Evolutionary conservation across 2,888 invertebrate genomes (phyloP), one percentile per base, ranked within the genome.

Genomic region (Sphecodes monilicornis): DNA sequence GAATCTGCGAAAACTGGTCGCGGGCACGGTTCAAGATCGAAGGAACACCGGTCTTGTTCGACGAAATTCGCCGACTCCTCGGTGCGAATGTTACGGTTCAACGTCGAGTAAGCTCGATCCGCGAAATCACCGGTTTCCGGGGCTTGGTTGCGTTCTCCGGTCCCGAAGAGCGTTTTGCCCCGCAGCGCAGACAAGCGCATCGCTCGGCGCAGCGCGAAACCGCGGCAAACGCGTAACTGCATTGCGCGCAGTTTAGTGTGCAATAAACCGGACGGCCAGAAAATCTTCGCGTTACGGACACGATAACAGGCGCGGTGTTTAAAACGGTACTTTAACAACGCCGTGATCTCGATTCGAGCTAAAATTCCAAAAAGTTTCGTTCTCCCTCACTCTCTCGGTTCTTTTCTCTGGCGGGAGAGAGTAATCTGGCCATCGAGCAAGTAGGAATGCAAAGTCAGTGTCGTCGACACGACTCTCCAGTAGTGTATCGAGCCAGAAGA

Each of bases 91-190:
- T 57, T 57, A 66, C 36, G 50, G 72, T 32, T 74, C 46, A 73
- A 79, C 74, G 60, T 60, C 54, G 76, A 57, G 68, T 71, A 86
- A 78, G 46, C 66, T 36, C 64, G 88, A 80, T 74, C 84, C n/a
- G 66, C 69, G 86, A 78, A 88, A 78, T 78, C 64, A 50, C 66
- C 78, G 78, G 73, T 83, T 81, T 71, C 86, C 74, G 72, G 68
- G 68, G 80, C 85, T 88, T 77, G 83, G 2, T 16, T 83, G 81
- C 85, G 83, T 86, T 87, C 78, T 32, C 69, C 41, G 26, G 16
- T 16, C 60, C 60, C 16, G 60, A 64, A 69, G 70, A 50, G 46
- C 64, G 70, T 74, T 76, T 60, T 85, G 80, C 82, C 88, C 88
- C 43, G 78, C 86, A 82, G 85, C 80, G 57, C 50, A 2, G 22